Evolutionary conservation across 2,888 invertebrate species (phyloP).

Genomic region (Pollenia angustigena): DNA sequence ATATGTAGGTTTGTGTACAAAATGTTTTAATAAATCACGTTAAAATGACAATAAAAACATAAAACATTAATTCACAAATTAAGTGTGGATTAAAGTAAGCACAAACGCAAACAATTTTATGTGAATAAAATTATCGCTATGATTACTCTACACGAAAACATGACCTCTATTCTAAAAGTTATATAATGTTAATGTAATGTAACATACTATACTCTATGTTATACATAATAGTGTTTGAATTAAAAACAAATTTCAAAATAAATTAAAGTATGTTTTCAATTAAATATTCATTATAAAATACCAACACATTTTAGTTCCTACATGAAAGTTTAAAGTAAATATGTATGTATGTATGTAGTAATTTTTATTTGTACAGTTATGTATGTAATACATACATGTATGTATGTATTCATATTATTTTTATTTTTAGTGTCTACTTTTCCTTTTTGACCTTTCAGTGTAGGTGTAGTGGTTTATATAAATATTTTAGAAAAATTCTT

Average conservation of each 20-base stretch:
- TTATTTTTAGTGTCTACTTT: not conserved
- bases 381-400: constrained; percentile 13
- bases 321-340: not conserved
- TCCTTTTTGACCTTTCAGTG: not conserved
- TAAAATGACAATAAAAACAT: not conserved
- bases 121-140: constrained; percentile 5
- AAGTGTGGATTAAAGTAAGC: not conserved
- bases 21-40: not conserved
- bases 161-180: not conserved
- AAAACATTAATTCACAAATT: not conserved
- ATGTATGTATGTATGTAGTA: no score
- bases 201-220: not conserved
- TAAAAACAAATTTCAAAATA: constrained; percentile 9
- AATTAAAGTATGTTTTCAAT: not conserved
- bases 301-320: constrained; percentile 3
- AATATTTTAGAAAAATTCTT: constrained; percentile 5
- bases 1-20: constrained; percentile 7
- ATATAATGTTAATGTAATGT: not conserved
- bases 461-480: not conserved
- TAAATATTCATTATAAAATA: constrained; percentile 19
- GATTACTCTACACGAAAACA: not conserved
- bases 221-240: constrained; percentile 8
- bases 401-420: not conserved
- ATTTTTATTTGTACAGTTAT: constrained; percentile 22
- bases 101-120: not conserved